Evolutionary conservation across 1,140 invertebrate genomes (phyloP), one percentile per base, ranked within the genome.

Genomic region (Adoxophyes honmai): DNA sequence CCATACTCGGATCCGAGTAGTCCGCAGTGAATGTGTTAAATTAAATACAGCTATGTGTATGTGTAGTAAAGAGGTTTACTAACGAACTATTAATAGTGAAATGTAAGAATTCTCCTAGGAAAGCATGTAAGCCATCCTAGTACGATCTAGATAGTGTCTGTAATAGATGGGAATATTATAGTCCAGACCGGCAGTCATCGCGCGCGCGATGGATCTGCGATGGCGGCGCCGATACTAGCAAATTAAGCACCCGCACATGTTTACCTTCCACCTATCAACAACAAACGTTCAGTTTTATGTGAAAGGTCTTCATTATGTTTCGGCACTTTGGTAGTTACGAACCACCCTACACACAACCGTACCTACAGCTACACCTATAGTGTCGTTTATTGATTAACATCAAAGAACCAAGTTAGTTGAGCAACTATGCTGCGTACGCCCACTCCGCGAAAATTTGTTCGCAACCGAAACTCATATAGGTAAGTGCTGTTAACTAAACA

Each of bases 401-500:
- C 61, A 66, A 78, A 75, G 70, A 64, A 58, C 60, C 56, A 81
- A 81, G 66, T 77, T 79, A 64, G 66, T 72, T 76, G 44, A 52
- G 16, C 15, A 79, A 86, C 74, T 78, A 81, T 78, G 70, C 61
- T 55, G 62, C 48, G 59, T 71, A 66, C 62, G 57, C 57, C 6
- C 21, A 28, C 42, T 48, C 42, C 52, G 61, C 64, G 57, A 75
- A 83, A 81, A 81, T 84, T 81, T 74, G 62, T 68, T 66, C 60
- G 70, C 57, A 62, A 56, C 42, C 52, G 59, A 54, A 78, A 81
- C 79, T 81, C 64, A 60, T 64, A 48, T 48, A 28, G 42, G 68
- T 71, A 84, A 84, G 72, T 84, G 78, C 76, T 71, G 73, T 80
- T 86, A 84, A 78, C 74, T 72, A 73, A 81, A 83, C 73, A 81